A percentile compares a stretch with the other conserved stretches of the same genome.
These are phyloP conservation scores for Prunella fulvescens DNA, from an alignment of 2,113 vertebrate genomes.

Conservation along the genomic window DNA sequence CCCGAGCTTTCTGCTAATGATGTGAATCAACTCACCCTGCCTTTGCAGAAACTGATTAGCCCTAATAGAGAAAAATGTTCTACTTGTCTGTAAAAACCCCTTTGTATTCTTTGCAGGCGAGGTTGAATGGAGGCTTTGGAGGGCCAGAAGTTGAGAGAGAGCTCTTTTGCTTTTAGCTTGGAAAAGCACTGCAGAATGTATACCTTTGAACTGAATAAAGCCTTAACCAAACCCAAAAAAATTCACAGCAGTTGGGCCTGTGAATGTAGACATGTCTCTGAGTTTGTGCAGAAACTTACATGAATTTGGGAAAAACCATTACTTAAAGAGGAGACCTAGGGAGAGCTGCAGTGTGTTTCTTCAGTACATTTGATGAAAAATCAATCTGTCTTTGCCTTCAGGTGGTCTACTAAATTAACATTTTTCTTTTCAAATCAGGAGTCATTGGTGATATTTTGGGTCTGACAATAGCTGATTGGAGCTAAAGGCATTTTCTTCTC, in stretches of 20 bases:
- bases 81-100: accelerated
- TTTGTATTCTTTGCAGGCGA: not conserved
- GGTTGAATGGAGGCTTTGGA: not conserved
- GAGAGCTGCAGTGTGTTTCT: not conserved
- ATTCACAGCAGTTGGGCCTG: not conserved
- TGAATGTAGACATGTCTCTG: not conserved
- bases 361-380: not conserved
- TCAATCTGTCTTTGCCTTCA: not conserved
- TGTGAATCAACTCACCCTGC: not conserved
- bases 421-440: not conserved
- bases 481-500: not conserved
- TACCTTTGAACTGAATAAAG: not conserved
- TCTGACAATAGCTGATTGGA: not conserved
- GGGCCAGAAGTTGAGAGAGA: not conserved
- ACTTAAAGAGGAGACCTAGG: not conserved
- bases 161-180: not conserved
- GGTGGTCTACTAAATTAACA: not conserved
- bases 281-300: not conserved
- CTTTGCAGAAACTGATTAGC: not conserved
- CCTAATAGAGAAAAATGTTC: not conserved
- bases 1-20: not conserved
- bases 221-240: too few relatives aligned
- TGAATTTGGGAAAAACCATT: accelerated
- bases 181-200: not conserved
- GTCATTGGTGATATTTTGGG: not conserved